These are phyloP conservation scores for Ridgeia piscesae DNA, from an alignment of 1,140 invertebrate species.

Conservation along the genomic window DNA sequence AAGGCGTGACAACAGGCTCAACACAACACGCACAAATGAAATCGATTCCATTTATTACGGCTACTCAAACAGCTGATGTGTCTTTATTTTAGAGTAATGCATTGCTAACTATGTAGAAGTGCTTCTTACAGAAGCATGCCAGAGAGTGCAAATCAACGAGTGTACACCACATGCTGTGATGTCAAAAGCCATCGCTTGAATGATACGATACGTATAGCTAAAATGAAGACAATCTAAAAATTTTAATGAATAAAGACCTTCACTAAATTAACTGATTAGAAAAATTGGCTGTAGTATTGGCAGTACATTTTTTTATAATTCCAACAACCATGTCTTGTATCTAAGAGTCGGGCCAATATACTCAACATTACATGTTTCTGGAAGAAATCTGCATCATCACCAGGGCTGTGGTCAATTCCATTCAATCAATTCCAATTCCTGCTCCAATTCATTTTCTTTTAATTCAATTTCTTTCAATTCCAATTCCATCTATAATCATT, in stretches of 20 bases:
- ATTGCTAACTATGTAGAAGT: background rate
- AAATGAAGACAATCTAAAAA: background rate
- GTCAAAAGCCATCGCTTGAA: background rate
- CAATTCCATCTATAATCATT: too few species aligned
- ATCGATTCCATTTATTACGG: background rate
- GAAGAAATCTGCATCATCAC: too few species aligned
- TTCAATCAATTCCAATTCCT: too few species aligned
- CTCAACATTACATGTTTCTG: too few species aligned
- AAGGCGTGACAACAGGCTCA: background rate
- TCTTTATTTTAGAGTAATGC: slow-evolving; percentile 9
- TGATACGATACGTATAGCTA: background rate
- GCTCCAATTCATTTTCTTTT: too few species aligned
- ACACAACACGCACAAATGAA: slow-evolving; percentile 7
- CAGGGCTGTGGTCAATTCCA: too few species aligned
- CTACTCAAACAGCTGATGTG: background rate
- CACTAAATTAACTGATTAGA: too few species aligned
- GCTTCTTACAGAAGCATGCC: background rate
- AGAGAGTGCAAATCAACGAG: background rate
- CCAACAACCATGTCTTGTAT: too few species aligned
- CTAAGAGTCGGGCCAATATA: too few species aligned
- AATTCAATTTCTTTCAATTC: too few species aligned
- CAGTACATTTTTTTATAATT: too few species aligned
- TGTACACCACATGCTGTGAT: background rate
- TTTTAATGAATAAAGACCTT: background rate
- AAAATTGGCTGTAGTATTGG: too few species aligned